These are phyloP conservation scores for Entomobrya multifasciata DNA, from an alignment of 2,888 invertebrate species.

Conservation along the genomic window DNA sequence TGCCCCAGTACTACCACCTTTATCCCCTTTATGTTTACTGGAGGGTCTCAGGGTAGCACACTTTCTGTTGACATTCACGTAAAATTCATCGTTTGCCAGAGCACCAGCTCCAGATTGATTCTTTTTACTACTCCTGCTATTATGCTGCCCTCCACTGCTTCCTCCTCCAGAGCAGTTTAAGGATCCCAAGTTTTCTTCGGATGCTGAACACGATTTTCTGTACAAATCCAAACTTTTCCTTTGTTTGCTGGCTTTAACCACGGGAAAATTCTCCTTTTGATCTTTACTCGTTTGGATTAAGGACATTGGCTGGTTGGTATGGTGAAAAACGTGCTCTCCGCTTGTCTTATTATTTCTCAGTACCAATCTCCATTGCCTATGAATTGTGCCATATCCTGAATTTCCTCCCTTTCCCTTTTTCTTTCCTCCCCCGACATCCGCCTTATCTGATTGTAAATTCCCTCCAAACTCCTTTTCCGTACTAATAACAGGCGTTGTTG, in stretches of 20 bases:
- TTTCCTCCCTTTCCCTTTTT: constrained; percentile 40
- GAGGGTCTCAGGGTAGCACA: constrained; percentile 77
- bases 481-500: constrained; percentile 22
- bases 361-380: constrained; percentile 76
- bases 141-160: constrained; percentile 20
- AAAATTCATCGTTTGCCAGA: constrained; percentile 72
- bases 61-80: constrained; percentile 76
- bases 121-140: not conserved
- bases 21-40: constrained; percentile 36
- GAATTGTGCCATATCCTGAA: constrained; percentile 62
- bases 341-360: constrained; percentile 66
- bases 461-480: constrained; percentile 5
- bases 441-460: not conserved
- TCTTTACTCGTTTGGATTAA: constrained; percentile 36
- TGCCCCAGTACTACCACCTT: not conserved
- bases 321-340: not conserved
- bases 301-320: constrained; percentile 27
- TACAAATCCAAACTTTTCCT: constrained; percentile 63
- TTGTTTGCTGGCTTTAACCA: not conserved
- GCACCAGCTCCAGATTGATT: constrained; percentile 3
- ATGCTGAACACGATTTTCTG: constrained; percentile 75
- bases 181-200: constrained; percentile 74
- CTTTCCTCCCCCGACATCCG: not conserved
- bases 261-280: constrained; percentile 17
- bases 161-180: constrained; percentile 44